Conservation (phyloP, 1,140 invertebrate genomes). For the Sinonovacula constricta region DNA sequence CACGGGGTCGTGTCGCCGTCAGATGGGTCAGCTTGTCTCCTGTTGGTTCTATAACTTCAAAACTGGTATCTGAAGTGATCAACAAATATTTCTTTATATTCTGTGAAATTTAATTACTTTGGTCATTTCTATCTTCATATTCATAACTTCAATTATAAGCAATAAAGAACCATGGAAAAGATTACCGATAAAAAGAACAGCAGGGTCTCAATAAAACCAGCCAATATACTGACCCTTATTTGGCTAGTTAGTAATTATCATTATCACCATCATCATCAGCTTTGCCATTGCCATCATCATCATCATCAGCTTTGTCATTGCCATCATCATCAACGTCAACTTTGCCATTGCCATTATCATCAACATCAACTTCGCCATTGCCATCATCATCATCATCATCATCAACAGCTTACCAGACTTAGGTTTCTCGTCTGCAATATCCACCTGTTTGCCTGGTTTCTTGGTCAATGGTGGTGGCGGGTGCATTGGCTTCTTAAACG, state of each 20-base stretch:
- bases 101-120: not conserved
- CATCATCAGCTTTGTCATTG: not conserved
- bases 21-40: slow-evolving; percentile 82
- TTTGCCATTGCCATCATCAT: not conserved
- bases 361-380: not conserved
- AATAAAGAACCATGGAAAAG: not conserved
- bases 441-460: slow-evolving; percentile 45
- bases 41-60: slow-evolving; percentile 82
- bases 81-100: not conserved
- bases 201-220: not conserved
- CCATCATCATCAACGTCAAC: not conserved
- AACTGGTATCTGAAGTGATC: slow-evolving; percentile 49
- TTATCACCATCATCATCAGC: not conserved
- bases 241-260: not conserved
- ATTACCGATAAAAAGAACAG: not conserved
- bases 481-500: slow-evolving; percentile 75
- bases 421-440: slow-evolving; percentile 31
- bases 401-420: not conserved
- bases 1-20: slow-evolving; percentile 83
- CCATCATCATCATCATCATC: not conserved
- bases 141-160: not conserved
- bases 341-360: not conserved
- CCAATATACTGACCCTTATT: not conserved
- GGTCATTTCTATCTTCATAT: not conserved
- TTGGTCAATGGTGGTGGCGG: slow-evolving; percentile 72